Percentiles rank a stretch among this genome's conserved stretches.
These are phyloP conservation scores for Notechis scutatus DNA, from an alignment of 2,113 vertebrate genomes.

Conservation along the genomic window DNA sequence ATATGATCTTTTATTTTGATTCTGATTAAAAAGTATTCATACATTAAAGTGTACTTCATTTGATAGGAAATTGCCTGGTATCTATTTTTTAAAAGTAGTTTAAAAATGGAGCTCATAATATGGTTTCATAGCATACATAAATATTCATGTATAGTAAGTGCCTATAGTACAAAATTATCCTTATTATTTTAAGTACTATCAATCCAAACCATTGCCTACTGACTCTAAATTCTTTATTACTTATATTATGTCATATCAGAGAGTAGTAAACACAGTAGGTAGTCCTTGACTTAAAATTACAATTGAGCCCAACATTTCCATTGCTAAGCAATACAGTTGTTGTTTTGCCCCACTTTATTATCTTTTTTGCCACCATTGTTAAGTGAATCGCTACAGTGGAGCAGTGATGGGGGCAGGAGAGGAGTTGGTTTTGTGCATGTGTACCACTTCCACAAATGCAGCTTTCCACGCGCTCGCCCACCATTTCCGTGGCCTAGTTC, in stretches of 20 bases:
- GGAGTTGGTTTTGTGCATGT: not conserved
- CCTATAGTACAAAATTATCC: not conserved
- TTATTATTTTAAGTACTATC: not conserved
- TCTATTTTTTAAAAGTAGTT: not conserved
- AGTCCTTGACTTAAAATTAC: not conserved
- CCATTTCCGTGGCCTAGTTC: not conserved
- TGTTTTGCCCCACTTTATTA: not conserved
- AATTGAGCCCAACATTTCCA: not conserved
- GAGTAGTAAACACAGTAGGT: not conserved
- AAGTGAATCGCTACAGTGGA: not conserved
- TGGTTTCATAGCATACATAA: not conserved
- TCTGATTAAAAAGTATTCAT: not conserved
- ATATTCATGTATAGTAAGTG: not conserved
- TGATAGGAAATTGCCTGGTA: not conserved
- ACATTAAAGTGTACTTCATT: not conserved
- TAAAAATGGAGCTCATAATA: not conserved
- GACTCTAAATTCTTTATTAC: not conserved
- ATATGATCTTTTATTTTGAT: not conserved
- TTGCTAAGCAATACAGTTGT: not conserved
- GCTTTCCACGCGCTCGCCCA: rapidly evolving
- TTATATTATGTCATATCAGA: not conserved
- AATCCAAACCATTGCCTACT: not conserved
- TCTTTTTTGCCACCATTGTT: not conserved
- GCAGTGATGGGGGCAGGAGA: rapidly evolving
- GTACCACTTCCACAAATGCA: not conserved